phyloP scores from a whole-genome alignment of 2,797 vertebrate genomes.

The Centroberyx gerrardi region DNA sequence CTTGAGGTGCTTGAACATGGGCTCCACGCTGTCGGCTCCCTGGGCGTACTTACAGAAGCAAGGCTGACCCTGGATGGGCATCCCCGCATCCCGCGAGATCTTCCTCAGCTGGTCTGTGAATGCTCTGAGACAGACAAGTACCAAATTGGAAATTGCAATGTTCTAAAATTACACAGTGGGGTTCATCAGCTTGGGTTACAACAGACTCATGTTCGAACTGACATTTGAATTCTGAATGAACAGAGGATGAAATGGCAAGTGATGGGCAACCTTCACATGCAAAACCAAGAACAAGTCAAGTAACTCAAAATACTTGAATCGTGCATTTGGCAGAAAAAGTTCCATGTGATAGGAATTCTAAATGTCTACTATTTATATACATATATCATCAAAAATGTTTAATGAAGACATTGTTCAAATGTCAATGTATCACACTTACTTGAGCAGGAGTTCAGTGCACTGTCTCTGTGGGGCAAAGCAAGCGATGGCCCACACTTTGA shows the following conservation, averaged over 20 bases:
- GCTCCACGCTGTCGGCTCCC: slow-evolving; percentile 98
- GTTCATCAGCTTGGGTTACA: neutral
- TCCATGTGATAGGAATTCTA: too few relatives aligned
- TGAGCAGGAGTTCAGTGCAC: slow-evolving; percentile 97
- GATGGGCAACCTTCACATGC: neutral
- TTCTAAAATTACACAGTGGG: neutral
- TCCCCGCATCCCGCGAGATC: slow-evolving; percentile 97
- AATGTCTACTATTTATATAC: too few relatives aligned
- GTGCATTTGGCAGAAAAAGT: neutral
- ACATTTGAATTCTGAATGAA: neutral
- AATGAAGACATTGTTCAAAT: too few relatives aligned
- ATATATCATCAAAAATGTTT: too few relatives aligned
- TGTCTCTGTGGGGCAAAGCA: slow-evolving; percentile 99
- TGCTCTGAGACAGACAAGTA: slow-evolving; percentile 83
- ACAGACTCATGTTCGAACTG: neutral
- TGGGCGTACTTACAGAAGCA: slow-evolving; percentile 99
- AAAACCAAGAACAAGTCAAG: neutral
- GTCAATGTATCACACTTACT: slow-evolving; percentile 86
- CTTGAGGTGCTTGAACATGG: slow-evolving; percentile 99
- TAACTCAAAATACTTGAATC: neutral
- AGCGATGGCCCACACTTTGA: slow-evolving; percentile 99
- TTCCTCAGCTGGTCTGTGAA: slow-evolving; percentile 98
- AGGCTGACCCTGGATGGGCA: slow-evolving; percentile 98
- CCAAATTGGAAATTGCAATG: neutral
- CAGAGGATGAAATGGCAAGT: neutral